Evolutionary conservation across 2,888 invertebrate genomes (phyloP).

Genomic region (Masnerella sp.): DNA sequence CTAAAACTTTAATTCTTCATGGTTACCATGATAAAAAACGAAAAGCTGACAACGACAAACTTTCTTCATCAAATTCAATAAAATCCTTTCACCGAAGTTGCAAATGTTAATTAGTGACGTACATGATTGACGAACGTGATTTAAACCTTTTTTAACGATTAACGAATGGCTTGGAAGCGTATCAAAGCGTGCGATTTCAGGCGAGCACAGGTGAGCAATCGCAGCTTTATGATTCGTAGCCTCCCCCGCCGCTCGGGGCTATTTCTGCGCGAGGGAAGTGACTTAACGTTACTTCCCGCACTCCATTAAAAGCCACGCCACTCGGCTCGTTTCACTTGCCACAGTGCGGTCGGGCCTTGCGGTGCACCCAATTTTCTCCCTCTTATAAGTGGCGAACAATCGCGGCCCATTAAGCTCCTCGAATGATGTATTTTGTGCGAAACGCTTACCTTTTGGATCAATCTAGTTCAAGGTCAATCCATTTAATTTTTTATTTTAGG

Average conservation of each 20-base stretch:
- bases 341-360: slow-evolving; percentile 70
- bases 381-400: slow-evolving; percentile 61
- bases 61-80: too few species aligned
- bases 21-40: too few species aligned
- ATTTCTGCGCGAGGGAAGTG: slow-evolving; percentile 72
- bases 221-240: slow-evolving; percentile 77
- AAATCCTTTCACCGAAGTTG: too few species aligned
- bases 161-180: slow-evolving; percentile 48
- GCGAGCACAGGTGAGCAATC: slow-evolving; percentile 71
- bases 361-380: slow-evolving; percentile 64
- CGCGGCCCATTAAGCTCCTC: slow-evolving; percentile 67
- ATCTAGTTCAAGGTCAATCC: too few species aligned
- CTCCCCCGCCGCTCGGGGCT: slow-evolving; percentile 65
- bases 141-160: slow-evolving; percentile 20
- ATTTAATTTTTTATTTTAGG: too few species aligned
- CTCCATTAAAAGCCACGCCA: slow-evolving; percentile 75
- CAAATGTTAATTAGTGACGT: too few species aligned
- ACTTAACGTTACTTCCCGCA: slow-evolving; percentile 74
- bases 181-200: slow-evolving; percentile 52
- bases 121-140: not conserved
- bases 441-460: too few species aligned
- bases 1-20: too few species aligned
- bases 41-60: too few species aligned
- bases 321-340: slow-evolving; percentile 75
- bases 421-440: slow-evolving; percentile 45